phyloP scores from a whole-genome alignment of 1,140 invertebrate genomes.

The Scaptomyza montana region DNA sequence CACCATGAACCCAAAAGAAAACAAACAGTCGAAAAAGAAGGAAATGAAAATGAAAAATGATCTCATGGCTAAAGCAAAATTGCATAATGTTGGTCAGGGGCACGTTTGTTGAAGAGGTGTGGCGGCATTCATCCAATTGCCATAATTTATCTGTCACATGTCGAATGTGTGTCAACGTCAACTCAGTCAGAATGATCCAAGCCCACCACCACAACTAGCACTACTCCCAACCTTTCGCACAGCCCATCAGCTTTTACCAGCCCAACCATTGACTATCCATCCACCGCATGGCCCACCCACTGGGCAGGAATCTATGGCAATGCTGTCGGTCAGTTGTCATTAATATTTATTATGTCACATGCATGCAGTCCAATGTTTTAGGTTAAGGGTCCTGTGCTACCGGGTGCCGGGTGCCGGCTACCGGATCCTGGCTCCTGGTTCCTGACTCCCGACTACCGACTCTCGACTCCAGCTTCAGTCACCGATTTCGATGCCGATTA shows the following conservation, averaged over 20 bases:
- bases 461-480: slow-evolving; percentile 15
- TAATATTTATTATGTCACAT: slow-evolving; percentile 81
- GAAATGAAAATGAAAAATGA: slow-evolving; percentile 73
- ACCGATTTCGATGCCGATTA: slow-evolving; percentile 33
- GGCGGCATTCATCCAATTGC: slow-evolving; percentile 67
- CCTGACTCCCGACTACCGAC: slow-evolving; percentile 1
- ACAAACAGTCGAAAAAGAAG: slow-evolving; percentile 29
- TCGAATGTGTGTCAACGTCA: slow-evolving; percentile 79
- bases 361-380: slow-evolving; percentile 47
- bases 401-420: not conserved
- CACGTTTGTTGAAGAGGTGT: slow-evolving; percentile 53
- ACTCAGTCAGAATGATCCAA: slow-evolving; percentile 7
- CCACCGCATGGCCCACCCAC: slow-evolving; percentile 40
- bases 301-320: slow-evolving; percentile 45
- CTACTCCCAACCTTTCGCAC: not conserved
- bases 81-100: slow-evolving; percentile 37
- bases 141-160: slow-evolving; percentile 82
- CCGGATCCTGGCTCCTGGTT: slow-evolving; percentile 5
- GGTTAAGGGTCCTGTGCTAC: slow-evolving; percentile 25
- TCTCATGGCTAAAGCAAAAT: slow-evolving; percentile 51
- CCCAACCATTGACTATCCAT: slow-evolving; percentile 15
- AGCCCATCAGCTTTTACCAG: not conserved
- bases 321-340: slow-evolving; percentile 67
- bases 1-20: slow-evolving; percentile 13
- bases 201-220: slow-evolving; percentile 5